phyloP scores from a whole-genome alignment of 1,140 invertebrate genomes.

The Aphidius gifuensis region DNA sequence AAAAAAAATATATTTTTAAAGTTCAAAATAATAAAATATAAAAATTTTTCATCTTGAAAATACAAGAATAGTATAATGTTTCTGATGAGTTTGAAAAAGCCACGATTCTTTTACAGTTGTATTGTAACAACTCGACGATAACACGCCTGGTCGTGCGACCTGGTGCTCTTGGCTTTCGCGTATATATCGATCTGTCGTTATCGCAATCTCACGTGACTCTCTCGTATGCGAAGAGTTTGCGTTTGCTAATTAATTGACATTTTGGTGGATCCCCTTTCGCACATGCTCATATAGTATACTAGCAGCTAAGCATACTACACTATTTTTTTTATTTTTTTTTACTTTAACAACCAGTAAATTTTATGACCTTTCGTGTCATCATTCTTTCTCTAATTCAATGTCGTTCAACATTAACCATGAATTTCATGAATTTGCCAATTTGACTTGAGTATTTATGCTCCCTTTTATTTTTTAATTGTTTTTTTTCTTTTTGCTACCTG shows the following conservation, averaged over 20 bases:
- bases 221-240: slow-evolving; percentile 8
- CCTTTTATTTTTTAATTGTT: no score
- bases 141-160: slow-evolving; percentile 22
- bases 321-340: no score
- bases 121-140: slow-evolving; percentile 10
- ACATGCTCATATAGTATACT: no score
- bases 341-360: no score
- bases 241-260: slow-evolving; percentile 24
- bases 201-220: slow-evolving; percentile 27
- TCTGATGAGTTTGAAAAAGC: not conserved
- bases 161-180: slow-evolving; percentile 25
- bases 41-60: no score
- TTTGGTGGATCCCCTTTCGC: slow-evolving; percentile 12
- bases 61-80: not conserved
- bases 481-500: no score
- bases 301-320: no score
- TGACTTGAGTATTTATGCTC: no score
- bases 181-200: slow-evolving; percentile 25
- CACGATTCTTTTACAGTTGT: slow-evolving; percentile 9
- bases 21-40: no score
- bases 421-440: not conserved
- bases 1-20: no score
- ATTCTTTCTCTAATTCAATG: no score
- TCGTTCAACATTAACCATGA: slow-evolving; percentile 1
- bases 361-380: no score